These are phyloP conservation scores for Anabas testudineus DNA, from an alignment of 2,797 vertebrate genomes.

Conservation along the genomic window DNA sequence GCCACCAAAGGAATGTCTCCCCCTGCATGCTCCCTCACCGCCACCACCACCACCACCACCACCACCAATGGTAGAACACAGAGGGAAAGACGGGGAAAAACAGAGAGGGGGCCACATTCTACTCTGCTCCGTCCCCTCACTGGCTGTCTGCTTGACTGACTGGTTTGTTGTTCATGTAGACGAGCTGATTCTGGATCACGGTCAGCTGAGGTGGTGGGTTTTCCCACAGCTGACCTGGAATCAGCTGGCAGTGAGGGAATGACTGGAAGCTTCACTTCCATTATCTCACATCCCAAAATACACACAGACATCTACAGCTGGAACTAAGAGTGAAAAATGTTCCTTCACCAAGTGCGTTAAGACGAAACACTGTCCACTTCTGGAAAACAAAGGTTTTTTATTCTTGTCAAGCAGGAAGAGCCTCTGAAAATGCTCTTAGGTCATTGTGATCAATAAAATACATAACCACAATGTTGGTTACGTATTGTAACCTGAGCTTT, in stretches of 20 bases:
- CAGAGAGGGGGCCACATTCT: conserved; percentile 69
- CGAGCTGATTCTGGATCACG: conserved; percentile 47
- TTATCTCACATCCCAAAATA: neutral
- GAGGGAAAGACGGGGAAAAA: conserved; percentile 27
- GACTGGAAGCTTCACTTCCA: neutral
- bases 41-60: no score
- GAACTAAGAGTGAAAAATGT: neutral
- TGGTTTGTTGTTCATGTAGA: conserved; percentile 54
- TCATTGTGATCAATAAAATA: neutral
- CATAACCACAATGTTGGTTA: no score
- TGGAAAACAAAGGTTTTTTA: neutral
- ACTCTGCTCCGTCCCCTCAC: conserved; percentile 56
- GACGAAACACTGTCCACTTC: no score
- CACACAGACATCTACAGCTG: neutral
- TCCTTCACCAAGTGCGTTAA: neutral
- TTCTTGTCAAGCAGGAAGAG: neutral
- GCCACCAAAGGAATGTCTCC: conserved; percentile 81
- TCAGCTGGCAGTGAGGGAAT: conserved; percentile 63
- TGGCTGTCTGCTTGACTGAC: conserved; percentile 52
- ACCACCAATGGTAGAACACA: conserved; percentile 55
- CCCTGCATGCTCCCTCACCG: conserved; percentile 52
- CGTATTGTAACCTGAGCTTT: no score
- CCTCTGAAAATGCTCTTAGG: neutral
- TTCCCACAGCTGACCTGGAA: conserved; percentile 74
- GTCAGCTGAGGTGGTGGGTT: conserved; percentile 71